Conservation (phyloP, 1,140 invertebrate genomes). For the Cotesia typhae region DNA sequence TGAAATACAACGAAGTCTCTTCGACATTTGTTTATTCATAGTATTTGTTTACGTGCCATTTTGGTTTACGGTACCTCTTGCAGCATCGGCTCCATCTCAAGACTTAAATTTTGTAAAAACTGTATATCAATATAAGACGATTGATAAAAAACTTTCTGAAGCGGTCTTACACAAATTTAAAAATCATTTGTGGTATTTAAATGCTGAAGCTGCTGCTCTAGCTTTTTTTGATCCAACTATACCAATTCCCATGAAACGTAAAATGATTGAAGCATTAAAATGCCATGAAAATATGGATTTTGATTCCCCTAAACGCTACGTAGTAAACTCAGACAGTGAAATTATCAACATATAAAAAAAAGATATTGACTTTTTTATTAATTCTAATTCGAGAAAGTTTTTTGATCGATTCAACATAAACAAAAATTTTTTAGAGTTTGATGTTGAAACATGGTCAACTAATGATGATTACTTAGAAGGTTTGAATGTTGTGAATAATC, state of each 20-base stretch:
- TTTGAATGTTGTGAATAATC: conserved; percentile 8
- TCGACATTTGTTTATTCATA: conserved; percentile 40
- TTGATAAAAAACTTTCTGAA: conserved; percentile 42
- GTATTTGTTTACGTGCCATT: conserved; percentile 39
- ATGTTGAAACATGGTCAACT: conserved; percentile 15
- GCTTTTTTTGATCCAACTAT: conserved; percentile 36
- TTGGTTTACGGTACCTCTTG: conserved; percentile 40
- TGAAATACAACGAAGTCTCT: conserved; percentile 29
- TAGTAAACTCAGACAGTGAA: conserved; percentile 28
- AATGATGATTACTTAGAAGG: conserved; percentile 13
- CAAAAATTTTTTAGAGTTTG: conserved; percentile 30
- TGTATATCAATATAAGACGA: conserved; percentile 22
- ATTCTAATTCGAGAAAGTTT: conserved; percentile 16
- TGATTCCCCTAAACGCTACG: conserved; percentile 17
- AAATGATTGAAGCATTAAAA: conserved; percentile 21
- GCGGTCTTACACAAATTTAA: conserved; percentile 44
- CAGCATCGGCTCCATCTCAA: conserved; percentile 27
- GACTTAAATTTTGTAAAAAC: conserved; percentile 36
- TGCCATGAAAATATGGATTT: neutral
- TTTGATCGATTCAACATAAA: conserved; percentile 35
- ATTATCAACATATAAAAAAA: conserved; percentile 24
- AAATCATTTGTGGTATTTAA: conserved; percentile 51
- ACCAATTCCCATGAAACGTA: conserved; percentile 23
- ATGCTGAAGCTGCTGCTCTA: conserved; percentile 28
- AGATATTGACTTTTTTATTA: conserved; percentile 35